phyloP scores from a whole-genome alignment of 2,797 vertebrate genomes.

The Enteromius argenteus region DNA sequence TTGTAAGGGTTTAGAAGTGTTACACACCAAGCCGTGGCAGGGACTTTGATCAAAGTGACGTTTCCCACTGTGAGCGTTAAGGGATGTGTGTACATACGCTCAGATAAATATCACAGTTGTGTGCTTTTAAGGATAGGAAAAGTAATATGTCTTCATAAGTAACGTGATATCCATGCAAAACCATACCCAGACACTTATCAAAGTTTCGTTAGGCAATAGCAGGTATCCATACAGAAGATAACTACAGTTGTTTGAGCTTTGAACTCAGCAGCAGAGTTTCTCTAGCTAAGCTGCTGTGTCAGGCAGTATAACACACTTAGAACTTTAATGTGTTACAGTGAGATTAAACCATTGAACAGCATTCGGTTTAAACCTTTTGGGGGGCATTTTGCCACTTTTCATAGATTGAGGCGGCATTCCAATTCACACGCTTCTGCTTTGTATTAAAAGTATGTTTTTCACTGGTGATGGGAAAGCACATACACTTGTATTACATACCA shows the following conservation, averaged over 20 bases:
- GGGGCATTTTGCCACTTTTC: neutral
- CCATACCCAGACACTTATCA: neutral
- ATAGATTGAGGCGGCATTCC: neutral
- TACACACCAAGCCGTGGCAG: constrained; percentile 23
- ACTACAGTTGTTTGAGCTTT: neutral
- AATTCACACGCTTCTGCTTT: neutral
- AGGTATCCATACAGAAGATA: neutral
- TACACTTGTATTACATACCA: neutral
- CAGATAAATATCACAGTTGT: constrained; percentile 51
- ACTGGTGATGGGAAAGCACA: neutral
- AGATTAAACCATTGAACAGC: constrained; percentile 32
- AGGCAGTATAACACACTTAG: constrained; percentile 12
- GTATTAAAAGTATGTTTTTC: neutral
- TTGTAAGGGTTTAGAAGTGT: constrained; percentile 47
- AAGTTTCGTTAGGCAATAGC: neutral
- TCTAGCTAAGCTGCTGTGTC: constrained; percentile 21
- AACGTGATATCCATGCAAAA: constrained; percentile 12
- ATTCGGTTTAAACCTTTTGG: constrained; percentile 2
- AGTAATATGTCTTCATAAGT: constrained; percentile 50
- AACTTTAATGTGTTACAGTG: constrained; percentile 26
- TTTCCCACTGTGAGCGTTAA: constrained; percentile 40
- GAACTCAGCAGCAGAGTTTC: neutral
- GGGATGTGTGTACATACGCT: constrained; percentile 38
- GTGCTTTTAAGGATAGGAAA: constrained; percentile 33
- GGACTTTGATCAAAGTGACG: constrained; percentile 52